Conservation (phyloP, 2,113 vertebrate genomes). For the Hystrix brachyura region DNA sequence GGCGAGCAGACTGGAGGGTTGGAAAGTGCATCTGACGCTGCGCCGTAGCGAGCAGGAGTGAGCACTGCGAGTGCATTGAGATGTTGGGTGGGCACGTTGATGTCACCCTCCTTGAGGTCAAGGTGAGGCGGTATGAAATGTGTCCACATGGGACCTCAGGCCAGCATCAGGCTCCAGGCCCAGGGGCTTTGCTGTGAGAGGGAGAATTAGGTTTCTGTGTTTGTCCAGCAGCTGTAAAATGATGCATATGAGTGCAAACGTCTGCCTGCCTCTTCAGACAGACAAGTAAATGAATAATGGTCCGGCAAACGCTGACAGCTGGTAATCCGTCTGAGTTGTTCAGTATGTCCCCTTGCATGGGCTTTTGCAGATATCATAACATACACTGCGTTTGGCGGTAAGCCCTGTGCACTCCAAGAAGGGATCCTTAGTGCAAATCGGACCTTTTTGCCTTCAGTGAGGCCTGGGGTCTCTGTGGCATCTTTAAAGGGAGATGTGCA, state of each 20-base stretch:
- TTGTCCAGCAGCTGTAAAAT: not conserved
- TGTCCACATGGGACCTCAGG: rapidly evolving
- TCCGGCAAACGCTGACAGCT: not conserved
- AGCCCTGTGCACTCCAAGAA: not conserved
- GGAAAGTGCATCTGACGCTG: not conserved
- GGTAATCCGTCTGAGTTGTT: no score
- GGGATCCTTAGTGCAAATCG: no score
- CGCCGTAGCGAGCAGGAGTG: not conserved
- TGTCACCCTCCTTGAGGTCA: not conserved
- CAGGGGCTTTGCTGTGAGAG: not conserved
- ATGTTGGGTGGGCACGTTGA: rapidly evolving
- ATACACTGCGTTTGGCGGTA: rapidly evolving
- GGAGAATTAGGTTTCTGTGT: not conserved
- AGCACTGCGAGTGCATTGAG: rapidly evolving
- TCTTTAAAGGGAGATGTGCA: not conserved
- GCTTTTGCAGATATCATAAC: rapidly evolving
- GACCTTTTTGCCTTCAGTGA: not conserved
- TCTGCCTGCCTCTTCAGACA: not conserved
- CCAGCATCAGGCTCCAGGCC: not conserved
- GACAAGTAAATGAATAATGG: not conserved
- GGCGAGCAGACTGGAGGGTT: not conserved
- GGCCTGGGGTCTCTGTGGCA: rapidly evolving
- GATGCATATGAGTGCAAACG: no score
- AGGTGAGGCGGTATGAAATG: rapidly evolving
- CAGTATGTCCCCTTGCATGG: not conserved